These are phyloP conservation scores for Echinops telfairi DNA, from an alignment of 2,113 vertebrate genomes.

Conservation along the genomic window DNA sequence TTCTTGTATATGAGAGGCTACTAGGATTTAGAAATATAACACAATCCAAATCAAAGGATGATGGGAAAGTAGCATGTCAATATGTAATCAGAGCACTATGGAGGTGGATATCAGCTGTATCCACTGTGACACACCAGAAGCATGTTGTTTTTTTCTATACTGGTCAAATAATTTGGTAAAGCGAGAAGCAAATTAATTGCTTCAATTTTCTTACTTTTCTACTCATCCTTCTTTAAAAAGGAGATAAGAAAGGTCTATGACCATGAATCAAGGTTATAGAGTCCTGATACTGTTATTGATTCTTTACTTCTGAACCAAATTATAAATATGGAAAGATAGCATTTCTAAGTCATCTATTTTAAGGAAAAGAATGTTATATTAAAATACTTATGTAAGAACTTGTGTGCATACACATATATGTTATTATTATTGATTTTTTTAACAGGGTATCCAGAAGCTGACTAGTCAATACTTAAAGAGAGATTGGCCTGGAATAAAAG, in stretches of 20 bases:
- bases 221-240: constrained; percentile 12
- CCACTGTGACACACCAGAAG: not conserved
- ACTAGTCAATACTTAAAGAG: constrained; percentile 98
- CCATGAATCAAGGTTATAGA: constrained; percentile 26
- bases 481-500: constrained; percentile 96
- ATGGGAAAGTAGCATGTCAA: constrained; percentile 2
- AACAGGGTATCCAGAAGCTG: constrained; percentile 97
- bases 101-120: not conserved
- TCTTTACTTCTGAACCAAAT: constrained; percentile 44
- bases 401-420: not conserved
- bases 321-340: constrained; percentile 32
- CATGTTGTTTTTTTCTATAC: not conserved
- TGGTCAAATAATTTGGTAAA: constrained; percentile 41
- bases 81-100: constrained; percentile 10
- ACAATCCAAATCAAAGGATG: not conserved
- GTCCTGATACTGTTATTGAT: constrained; percentile 17
- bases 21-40: constrained; percentile 22
- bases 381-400: constrained; percentile 59
- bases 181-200: constrained; percentile 1
- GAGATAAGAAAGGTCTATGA: not conserved
- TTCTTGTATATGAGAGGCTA: not conserved
- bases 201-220: constrained; percentile 42
- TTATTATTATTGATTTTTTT: constrained; percentile 45
- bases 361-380: constrained; percentile 53
- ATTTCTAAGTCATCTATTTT: constrained; percentile 60